Conservation (phyloP, 64 coral and sea anemone genomes). For the Stylophora pistillata region DNA sequence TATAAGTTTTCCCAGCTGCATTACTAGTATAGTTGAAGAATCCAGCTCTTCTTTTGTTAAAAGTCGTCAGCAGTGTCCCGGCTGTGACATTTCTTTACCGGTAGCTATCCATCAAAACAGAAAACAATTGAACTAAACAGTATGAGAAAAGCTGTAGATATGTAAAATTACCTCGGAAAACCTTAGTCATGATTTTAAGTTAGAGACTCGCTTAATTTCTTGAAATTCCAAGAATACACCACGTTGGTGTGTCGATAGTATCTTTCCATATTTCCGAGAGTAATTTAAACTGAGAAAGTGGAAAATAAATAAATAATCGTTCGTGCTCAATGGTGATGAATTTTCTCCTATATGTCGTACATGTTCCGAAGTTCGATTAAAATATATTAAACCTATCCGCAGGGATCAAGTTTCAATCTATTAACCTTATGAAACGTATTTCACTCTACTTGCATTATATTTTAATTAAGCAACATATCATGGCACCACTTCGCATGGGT, state of each 20-base stretch:
- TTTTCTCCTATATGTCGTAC: no score
- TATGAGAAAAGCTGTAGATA: constrained; percentile 16
- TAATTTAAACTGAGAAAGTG: no score
- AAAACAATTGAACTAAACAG: neutral
- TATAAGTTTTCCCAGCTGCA: neutral
- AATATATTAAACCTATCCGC: no score
- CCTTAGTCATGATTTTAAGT: neutral
- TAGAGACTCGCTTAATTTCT: neutral
- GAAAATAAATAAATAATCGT: no score
- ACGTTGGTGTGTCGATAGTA: neutral
- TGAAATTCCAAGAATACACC: neutral
- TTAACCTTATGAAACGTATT: no score
- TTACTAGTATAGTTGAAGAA: neutral
- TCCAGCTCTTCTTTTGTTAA: neutral
- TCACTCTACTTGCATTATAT: no score
- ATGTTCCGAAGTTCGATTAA: no score
- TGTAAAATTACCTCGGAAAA: neutral
- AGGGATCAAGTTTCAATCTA: no score
- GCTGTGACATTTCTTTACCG: neutral
- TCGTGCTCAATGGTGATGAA: no score
- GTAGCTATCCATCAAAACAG: neutral
- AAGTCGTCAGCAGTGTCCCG: neutral
- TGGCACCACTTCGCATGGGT: no score
- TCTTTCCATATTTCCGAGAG: no score
- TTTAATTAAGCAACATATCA: no score